These are phyloP conservation scores for Noctua pronuba DNA, from an alignment of 2,888 invertebrate species.

Conservation along the genomic window DNA sequence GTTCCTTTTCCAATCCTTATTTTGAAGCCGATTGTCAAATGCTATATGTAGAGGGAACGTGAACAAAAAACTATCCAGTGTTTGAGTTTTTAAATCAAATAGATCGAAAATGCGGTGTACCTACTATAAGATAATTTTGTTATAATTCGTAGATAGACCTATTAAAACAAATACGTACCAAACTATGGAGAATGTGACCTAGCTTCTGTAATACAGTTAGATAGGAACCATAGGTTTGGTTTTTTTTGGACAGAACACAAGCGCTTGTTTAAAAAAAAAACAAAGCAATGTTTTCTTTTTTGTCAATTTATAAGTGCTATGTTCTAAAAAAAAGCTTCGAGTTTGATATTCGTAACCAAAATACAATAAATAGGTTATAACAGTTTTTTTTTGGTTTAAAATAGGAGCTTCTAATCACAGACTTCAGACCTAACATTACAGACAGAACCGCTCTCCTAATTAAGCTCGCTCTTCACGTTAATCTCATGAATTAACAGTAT, in stretches of 20 bases:
- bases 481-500: slow-evolving; percentile 42
- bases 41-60: no score
- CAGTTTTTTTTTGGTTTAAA: neutral
- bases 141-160: neutral
- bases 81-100: neutral
- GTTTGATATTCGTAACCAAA: neutral
- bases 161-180: neutral
- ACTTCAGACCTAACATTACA: neutral
- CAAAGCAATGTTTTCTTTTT: neutral
- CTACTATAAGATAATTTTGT: neutral
- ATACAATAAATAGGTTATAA: neutral
- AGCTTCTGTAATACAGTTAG: neutral
- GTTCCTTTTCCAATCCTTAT: neutral
- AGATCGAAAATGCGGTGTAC: neutral
- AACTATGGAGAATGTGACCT: neutral
- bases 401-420: neutral
- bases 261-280: neutral
- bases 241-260: neutral
- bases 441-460: slow-evolving; percentile 26
- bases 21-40: neutral
- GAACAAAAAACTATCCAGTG: neutral
- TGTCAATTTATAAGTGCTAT: neutral
- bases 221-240: neutral
- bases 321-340: neutral
- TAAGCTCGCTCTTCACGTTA: slow-evolving; percentile 19